Conservation (phyloP, 37 sponge, comb jelly and placozoan species). For the Beroe forskalii region DNA sequence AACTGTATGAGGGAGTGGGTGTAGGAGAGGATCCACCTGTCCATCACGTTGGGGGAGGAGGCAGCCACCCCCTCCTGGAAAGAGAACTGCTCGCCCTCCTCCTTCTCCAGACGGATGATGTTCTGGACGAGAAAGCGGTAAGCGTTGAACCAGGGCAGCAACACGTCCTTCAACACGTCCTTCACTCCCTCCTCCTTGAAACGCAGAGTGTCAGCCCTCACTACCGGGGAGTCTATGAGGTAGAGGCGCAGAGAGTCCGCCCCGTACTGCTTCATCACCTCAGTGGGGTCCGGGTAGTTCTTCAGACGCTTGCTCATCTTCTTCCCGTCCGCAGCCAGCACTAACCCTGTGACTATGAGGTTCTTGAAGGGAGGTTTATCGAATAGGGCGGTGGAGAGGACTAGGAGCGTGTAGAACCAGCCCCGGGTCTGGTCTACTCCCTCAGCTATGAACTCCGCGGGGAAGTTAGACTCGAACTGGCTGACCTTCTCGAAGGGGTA, state of each 20-base stretch:
- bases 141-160: conserved; percentile 98
- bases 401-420: conserved; percentile 99
- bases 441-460: conserved; percentile 98
- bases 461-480: conserved; percentile 84
- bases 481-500: conserved; percentile 95
- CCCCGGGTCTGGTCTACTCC: conserved; percentile 99
- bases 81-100: conserved; percentile 73
- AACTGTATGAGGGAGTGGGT: conserved; percentile 82
- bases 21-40: conserved; percentile 91
- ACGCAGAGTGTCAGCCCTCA: conserved; percentile 86
- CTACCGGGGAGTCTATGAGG: conserved; percentile 93
- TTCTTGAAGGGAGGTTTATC: conserved; percentile 96
- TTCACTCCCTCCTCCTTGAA: conserved; percentile 93
- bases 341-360: conserved; percentile 95
- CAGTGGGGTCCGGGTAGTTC: conserved; percentile 95
- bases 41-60: conserved; percentile 80
- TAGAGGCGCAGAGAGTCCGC: conserved; percentile 93
- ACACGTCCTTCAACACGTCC: conserved; percentile 95
- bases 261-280: conserved; percentile 84
- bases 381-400: conserved; percentile 91
- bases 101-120: conserved; percentile 74
- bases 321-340: conserved; percentile 89
- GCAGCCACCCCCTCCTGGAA: conserved; percentile 64
- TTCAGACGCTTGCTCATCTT: conserved; percentile 98
- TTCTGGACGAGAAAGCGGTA: conserved; percentile 96